phyloP scores from a whole-genome alignment of 2,888 invertebrate genomes.

The Tipula unca region DNA sequence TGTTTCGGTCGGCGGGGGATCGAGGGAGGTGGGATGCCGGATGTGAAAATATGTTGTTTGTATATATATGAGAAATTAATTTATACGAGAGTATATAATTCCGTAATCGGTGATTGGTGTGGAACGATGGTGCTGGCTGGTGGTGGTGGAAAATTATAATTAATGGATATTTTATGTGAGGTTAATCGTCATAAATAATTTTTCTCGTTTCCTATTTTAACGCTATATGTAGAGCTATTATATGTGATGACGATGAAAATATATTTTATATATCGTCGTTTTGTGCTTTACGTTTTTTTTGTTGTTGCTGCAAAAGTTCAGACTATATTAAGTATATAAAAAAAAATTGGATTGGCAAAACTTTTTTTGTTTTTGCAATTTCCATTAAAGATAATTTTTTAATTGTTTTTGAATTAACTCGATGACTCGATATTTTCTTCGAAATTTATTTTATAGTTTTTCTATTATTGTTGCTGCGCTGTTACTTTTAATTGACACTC shows the following conservation, averaged over 20 bases:
- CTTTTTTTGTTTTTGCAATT: background rate
- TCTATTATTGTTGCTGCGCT: background rate
- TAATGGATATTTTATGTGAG: conserved; percentile 4
- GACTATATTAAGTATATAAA: background rate
- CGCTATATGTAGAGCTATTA: background rate
- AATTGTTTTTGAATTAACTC: background rate
- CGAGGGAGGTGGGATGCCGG: too few species aligned
- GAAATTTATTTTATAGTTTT: background rate
- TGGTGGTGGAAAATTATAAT: background rate
- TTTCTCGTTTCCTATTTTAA: background rate
- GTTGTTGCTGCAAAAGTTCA: background rate
- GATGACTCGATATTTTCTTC: background rate
- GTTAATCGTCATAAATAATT: background rate
- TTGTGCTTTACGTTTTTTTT: background rate
- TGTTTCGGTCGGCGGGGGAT: background rate
- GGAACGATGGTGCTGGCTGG: background rate
- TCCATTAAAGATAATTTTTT: background rate
- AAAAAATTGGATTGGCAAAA: background rate
- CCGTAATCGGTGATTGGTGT: background rate
- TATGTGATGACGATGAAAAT: background rate
- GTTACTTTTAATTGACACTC: background rate
- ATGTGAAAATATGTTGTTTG: background rate
- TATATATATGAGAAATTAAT: background rate
- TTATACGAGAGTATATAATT: background rate
- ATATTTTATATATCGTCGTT: background rate